A percentile compares a stretch with the other conserved stretches of the same genome.
Evolutionary conservation across 2,888 invertebrate species (phyloP).

Genomic region (Peribatodes rhomboidaria): DNA sequence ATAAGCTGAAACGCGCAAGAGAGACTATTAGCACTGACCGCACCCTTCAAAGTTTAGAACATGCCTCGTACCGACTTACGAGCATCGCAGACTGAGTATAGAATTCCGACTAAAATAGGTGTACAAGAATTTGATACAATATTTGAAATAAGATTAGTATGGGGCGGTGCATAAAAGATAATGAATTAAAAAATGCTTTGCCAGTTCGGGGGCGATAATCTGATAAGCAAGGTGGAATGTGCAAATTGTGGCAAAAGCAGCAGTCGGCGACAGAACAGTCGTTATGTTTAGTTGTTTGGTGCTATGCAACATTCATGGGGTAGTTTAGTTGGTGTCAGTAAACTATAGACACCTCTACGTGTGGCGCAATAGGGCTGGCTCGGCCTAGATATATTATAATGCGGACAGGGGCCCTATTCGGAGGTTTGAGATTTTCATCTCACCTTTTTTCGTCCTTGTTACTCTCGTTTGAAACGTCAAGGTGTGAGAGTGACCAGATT

Average conservation of each 20-base stretch:
- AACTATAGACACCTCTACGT: slow-evolving; percentile 32
- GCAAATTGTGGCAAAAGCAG: slow-evolving; percentile 2
- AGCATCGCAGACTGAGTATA: no score
- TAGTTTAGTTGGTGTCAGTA: slow-evolving; percentile 36
- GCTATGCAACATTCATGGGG: slow-evolving; percentile 34
- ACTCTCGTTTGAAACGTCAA: no score
- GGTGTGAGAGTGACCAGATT: no score
- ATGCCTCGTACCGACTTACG: background rate
- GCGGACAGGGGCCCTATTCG: no score
- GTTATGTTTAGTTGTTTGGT: slow-evolving; percentile 28
- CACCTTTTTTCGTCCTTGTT: no score
- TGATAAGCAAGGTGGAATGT: background rate
- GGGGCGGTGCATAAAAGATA: no score
- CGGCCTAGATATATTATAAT: background rate
- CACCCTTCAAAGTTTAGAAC: slow-evolving; percentile 9
- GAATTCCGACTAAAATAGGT: no score
- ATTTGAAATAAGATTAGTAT: no score
- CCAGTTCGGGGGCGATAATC: background rate
- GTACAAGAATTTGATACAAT: no score
- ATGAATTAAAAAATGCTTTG: no score
- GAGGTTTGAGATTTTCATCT: no score
- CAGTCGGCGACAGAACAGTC: slow-evolving; percentile 23
- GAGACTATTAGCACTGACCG: slow-evolving; percentile 9
- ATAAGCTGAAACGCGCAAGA: background rate
- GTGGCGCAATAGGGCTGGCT: slow-evolving; percentile 26